Conservation (phyloP, 2,113 vertebrate species). For the Muntiacus reevesi region DNA sequence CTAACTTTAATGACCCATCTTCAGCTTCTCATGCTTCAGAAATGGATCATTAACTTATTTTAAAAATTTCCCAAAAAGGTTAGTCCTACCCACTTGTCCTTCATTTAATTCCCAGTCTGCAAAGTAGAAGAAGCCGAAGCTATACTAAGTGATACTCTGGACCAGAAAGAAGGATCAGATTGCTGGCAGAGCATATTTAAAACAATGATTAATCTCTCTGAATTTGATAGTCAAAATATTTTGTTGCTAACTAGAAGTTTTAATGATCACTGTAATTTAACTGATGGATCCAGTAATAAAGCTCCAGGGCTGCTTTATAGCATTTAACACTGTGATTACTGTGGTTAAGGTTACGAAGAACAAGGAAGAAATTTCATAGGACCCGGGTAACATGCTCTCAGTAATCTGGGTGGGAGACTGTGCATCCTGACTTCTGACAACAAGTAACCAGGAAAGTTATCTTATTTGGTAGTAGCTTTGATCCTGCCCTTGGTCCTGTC, state of each 20-base stretch:
- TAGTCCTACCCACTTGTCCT: conserved; percentile 48
- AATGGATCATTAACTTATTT: conserved; percentile 52
- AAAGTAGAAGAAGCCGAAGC: conserved; percentile 12
- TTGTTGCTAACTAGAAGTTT: conserved; percentile 60
- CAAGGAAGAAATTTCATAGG: not conserved
- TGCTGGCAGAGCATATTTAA: conserved; percentile 36
- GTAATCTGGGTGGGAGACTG: not conserved
- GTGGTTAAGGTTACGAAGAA: conserved; percentile 49
- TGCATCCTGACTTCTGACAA: not conserved
- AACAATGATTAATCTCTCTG: conserved; percentile 63
- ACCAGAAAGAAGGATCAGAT: conserved; percentile 2
- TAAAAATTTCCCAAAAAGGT: conserved; percentile 24
- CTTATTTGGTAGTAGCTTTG: not conserved
- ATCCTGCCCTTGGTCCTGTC: not conserved
- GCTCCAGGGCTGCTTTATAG: conserved; percentile 16
- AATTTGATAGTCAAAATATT: conserved; percentile 72
- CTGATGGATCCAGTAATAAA: conserved; percentile 69
- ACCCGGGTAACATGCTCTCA: not conserved
- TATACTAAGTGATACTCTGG: conserved; percentile 29
- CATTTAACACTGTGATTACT: conserved; percentile 34
- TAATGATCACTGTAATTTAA: conserved; percentile 60
- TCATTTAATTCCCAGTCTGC: conserved; percentile 45
- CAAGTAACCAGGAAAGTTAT: not conserved
- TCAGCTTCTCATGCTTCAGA: conserved; percentile 31
- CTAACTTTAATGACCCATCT: conserved; percentile 36